phyloP scores from a whole-genome alignment of 1,140 invertebrate species.

The Drosophila varians region DNA sequence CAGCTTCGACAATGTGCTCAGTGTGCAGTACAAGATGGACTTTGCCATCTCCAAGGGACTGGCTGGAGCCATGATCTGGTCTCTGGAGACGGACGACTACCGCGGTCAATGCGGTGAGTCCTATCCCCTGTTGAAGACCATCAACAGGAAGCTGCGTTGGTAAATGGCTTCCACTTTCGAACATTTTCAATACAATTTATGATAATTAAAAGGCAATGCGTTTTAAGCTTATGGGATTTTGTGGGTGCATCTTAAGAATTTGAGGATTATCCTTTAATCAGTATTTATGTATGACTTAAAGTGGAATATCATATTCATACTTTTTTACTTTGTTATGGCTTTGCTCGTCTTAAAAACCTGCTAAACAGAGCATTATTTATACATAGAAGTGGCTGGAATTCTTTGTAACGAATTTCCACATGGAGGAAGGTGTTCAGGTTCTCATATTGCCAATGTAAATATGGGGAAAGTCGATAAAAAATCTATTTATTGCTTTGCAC shows the following conservation, averaged over 20 bases:
- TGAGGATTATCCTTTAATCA: too few relatives aligned
- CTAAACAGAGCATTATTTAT: too few relatives aligned
- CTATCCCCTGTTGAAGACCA: constrained; percentile 84
- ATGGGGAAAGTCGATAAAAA: background rate
- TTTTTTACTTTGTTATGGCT: too few relatives aligned
- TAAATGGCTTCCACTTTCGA: background rate
- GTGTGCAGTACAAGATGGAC: constrained; percentile 79
- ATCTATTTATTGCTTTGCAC: background rate
- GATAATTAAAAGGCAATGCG: background rate
- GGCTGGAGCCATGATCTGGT: constrained; percentile 92
- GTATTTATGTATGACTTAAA: too few relatives aligned
- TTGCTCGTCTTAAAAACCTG: background rate
- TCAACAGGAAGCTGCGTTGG: constrained; percentile 76
- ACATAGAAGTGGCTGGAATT: background rate
- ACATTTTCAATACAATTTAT: background rate
- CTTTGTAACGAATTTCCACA: background rate
- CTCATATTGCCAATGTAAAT: background rate
- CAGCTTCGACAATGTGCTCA: constrained; percentile 81
- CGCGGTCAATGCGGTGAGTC: constrained; percentile 86
- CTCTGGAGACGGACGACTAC: constrained; percentile 91
- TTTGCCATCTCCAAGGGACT: constrained; percentile 84
- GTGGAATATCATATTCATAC: too few relatives aligned
- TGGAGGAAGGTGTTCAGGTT: background rate
- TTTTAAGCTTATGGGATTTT: background rate
- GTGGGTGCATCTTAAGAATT: too few relatives aligned